Evolutionary conservation across 1,140 invertebrate genomes (phyloP), one percentile per base, ranked within the genome.

Genomic region (Pogonus chalceus): DNA sequence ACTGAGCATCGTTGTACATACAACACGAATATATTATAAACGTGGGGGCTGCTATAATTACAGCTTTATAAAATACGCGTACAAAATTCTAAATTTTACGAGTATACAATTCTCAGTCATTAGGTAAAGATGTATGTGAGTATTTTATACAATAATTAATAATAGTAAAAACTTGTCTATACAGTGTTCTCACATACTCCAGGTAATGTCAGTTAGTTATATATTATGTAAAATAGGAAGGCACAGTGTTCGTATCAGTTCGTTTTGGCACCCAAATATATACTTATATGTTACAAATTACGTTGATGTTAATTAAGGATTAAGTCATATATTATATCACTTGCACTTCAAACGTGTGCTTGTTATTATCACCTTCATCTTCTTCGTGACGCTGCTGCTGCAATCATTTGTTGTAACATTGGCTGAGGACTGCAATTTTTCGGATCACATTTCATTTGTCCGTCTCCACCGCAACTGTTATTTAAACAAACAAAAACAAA

Each of bases 401-500:
- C 85, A 60, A 92, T 88, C 82, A 92, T 89, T 76, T 90, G 88
- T 65, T 86, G 79, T 56, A 94, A 72, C 80, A 91, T 87, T 49
- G 89, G 88, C 67, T 91, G 86, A 23, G 90, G 90, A 58, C 83
- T 85, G 68, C 91, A 95, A 52, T 83, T 78, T 70, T 83, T 83
- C 39, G 92, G 91, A 71, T 94, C 87, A 71, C 92, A 95, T 71
- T 92, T 85, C 90, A 95, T 93, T 71, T 91, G 86, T 61, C 90
- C 90, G 69, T 90, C 82, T 43, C 82, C 80, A 62, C 88, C 90
- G 73, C 90, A 92, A 71, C 90, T 92, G 72, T 20, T n/a, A n/a
- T n/a, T n/a, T n/a, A n/a, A n/a, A n/a, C n/a, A 78, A 78, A 67
- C 68, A 64, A 35, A 35, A 53, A 21, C 14, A 37, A 39, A 48